Evolutionary conservation across 1,140 invertebrate species (phyloP), one percentile per base, ranked within the genome.

Genomic region (Drosophila burlai): DNA sequence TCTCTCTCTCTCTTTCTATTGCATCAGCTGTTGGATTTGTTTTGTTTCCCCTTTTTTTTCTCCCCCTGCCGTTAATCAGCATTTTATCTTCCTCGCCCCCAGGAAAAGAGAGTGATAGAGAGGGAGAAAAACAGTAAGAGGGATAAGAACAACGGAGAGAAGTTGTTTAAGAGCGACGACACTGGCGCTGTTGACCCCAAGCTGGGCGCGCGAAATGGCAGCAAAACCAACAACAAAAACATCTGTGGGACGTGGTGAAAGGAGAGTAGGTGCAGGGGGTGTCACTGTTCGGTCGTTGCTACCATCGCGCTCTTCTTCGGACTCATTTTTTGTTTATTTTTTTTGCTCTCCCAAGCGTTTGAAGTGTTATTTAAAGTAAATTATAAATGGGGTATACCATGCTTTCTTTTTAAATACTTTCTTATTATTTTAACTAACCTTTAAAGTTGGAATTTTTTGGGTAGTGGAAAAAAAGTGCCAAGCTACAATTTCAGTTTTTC

Each of bases 1-100:
- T 21, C 38, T 76, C 42, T 55, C 67, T 78, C 64, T 57, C 68
- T 79, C 64, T 61, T 72, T 79, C 45, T 72, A 60, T 73, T 61
- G 69, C 80, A 80, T 80, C 80, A 80, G 80, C 80, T 82, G 80
- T 82, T 76, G 36, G 38, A 59, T 76, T 63, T 67, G 62, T 66
- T 74, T 52, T 62, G 31, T 29, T 73, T 38, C 49, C 24, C 43
- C 47, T 46, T 45, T 62, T 45, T 62, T 40, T 66, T 40, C 45
- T 42, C n/a, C 38, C 15, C 40, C 45, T 36, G 34, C 50, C 24
- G 49, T 61, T 75, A 76, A 72, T 80, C 73, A 65, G 54, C 49
- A 47, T 49, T 76, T 49, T 75, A 68, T 79, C 78, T 75, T 15
- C 21, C 54, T 60, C 57, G 21, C 10, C 45, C 40, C 18, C 57